Percentiles rank a stretch among this genome's conserved stretches.
phyloP scores from a whole-genome alignment of 2,113 vertebrate species.

The Ondatra zibethicus region DNA sequence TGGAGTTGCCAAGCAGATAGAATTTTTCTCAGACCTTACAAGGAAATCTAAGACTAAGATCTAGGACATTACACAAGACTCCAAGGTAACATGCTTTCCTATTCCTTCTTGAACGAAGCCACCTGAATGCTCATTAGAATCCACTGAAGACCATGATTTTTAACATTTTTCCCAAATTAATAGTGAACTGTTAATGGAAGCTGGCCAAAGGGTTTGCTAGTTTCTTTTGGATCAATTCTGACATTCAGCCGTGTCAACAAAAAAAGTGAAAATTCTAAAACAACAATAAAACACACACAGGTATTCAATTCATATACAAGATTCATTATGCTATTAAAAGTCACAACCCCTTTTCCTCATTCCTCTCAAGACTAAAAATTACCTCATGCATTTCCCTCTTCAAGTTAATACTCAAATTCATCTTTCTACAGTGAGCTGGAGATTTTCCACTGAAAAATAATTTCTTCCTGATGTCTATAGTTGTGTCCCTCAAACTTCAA shows the following conservation, averaged over 20 bases:
- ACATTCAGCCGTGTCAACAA: neutral
- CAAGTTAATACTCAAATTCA: neutral
- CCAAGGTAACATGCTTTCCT: neutral
- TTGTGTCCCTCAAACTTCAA: neutral
- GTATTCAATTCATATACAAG: constrained; percentile 23
- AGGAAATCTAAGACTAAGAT: neutral
- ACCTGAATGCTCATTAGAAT: neutral
- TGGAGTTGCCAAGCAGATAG: neutral
- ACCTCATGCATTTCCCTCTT: constrained; percentile 35
- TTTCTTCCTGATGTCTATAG: constrained; percentile 21
- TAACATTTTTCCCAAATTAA: constrained; percentile 40
- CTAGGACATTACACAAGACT: neutral
- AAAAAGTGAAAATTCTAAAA: neutral
- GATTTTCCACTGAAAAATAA: constrained; percentile 10
- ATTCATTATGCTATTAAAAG: constrained; percentile 9
- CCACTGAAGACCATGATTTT: neutral
- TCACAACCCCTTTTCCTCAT: neutral
- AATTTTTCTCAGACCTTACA: neutral
- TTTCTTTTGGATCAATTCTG: constrained; percentile 30
- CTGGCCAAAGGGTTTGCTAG: constrained; percentile 7
- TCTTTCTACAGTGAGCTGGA: constrained; percentile 21
- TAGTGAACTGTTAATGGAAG: constrained; percentile 51
- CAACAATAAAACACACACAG: neutral
- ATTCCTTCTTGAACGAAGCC: neutral
- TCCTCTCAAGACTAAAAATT: constrained; percentile 31